These are phyloP conservation scores for Otus scops DNA, from an alignment of 2,797 vertebrate genomes.

Conservation along the genomic window DNA sequence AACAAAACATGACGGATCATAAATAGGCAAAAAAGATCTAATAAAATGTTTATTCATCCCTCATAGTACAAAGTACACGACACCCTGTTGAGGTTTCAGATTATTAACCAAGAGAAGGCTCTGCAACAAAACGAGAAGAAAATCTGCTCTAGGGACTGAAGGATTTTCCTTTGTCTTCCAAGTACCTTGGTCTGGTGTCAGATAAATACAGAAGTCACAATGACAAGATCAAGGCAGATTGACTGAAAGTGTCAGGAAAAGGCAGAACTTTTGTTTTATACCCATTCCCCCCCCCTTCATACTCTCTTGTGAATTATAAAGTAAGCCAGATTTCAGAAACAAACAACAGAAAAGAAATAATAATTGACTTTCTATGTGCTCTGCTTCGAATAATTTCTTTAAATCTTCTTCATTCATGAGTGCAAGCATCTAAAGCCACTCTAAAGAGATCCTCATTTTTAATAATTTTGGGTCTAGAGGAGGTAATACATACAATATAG, in stretches of 20 bases:
- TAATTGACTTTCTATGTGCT: background rate
- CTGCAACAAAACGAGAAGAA: background rate
- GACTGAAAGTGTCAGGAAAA: background rate
- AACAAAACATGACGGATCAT: background rate
- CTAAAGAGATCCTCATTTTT: background rate
- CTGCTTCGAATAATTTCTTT: background rate
- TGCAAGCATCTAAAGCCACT: background rate
- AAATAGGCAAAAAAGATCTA: slow-evolving; percentile 2
- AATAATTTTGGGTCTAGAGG: background rate
- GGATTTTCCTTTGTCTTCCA: background rate
- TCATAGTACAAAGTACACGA: background rate
- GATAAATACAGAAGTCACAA: background rate
- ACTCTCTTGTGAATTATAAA: background rate
- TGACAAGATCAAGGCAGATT: background rate
- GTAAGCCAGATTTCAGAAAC: background rate
- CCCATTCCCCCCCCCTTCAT: background rate
- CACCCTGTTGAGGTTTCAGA: background rate
- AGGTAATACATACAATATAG: accelerated
- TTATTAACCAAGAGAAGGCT: slow-evolving; percentile 33
- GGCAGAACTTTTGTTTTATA: background rate
- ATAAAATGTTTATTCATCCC: slow-evolving; percentile 35
- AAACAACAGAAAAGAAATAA: background rate
- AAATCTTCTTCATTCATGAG: background rate
- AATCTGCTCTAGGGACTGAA: background rate
- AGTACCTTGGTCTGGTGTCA: background rate